Evolutionary conservation across 2,797 vertebrate genomes (phyloP).

Genomic region (Falco rusticolus): DNA sequence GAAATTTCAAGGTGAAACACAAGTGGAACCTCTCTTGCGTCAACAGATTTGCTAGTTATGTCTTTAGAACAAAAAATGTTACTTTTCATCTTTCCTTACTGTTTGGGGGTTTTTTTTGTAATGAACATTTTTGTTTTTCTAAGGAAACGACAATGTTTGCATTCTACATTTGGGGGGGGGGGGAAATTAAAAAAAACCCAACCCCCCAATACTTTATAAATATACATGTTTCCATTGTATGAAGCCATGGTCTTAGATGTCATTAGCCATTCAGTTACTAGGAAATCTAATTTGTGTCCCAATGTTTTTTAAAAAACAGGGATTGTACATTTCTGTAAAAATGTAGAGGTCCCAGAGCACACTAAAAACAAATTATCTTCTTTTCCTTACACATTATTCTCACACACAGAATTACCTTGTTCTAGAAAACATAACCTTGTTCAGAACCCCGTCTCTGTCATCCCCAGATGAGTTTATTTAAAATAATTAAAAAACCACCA

Average conservation of each 20-base stretch:
- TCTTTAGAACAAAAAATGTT: not conserved
- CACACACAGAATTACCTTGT: not conserved
- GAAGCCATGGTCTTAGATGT: not conserved
- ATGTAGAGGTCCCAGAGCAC: not conserved
- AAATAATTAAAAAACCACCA: not conserved
- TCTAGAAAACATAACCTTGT: not conserved
- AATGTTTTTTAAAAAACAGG: not conserved
- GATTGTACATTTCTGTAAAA: not conserved
- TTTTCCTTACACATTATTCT: not conserved
- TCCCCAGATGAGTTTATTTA: not conserved
- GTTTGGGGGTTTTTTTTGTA: not conserved
- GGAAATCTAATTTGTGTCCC: not conserved
- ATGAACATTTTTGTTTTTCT: not conserved
- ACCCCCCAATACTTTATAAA: not conserved
- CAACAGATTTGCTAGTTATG: accelerated
- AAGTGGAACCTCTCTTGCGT: accelerated
- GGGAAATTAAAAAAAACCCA: no score
- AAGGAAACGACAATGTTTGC: not conserved
- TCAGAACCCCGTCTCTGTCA: not conserved
- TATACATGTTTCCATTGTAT: not conserved
- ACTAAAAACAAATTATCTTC: no score
- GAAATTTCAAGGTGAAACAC: not conserved
- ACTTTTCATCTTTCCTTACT: not conserved
- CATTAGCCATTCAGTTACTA: not conserved
- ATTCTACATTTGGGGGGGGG: not conserved